Base-by-base conservation (phyloP, 2,113 vertebrate genomes). In the Callionymus lyra region DNA sequence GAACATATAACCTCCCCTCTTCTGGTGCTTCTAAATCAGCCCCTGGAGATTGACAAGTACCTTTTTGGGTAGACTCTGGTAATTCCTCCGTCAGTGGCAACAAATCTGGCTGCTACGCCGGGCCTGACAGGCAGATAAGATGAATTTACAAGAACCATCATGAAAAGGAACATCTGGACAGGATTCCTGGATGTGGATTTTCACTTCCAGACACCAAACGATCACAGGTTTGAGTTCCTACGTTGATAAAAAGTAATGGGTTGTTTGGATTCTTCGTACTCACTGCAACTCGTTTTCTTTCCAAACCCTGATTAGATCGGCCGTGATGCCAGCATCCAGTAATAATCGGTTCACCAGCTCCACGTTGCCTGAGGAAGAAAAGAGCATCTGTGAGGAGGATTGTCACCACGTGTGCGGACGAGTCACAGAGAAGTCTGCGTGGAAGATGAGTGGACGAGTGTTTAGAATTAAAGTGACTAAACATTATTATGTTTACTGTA, bases 71-170 rank as follows among this genome's bases (percentile, higher is more conserved):
- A 97, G 41, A 98, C 89, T 72, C 94, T 84, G 34, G 94, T 98
- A 72, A 98, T 90, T 48, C 94, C 94, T 64, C 94, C 94, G 62
- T 97, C 94, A 11, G 94, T 98, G 68, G 89, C 87, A 55, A 97
- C 92, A 80, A 95, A 98, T 50, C 87, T 86, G 34, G 91, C 92
- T 55, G 77, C 66, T 66, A 97, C 86, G 65, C 89, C 87, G 2
- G 65, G 16, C 47, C 71, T 84, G 65, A 54, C 42, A 51, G 21
- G 51, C 44, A 59, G 57, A 69, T 34, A 36, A 66, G 53, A 62
- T 44, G 54, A 50, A 60, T 40, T 42, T 27, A 21, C 64, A 44
- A 70, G 61, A 58, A 41, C 49, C 14, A 33, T 53, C 50, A 61
- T 38, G 64, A 64, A 58, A 59, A 47, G 12, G 37, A 38, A 19